These are phyloP conservation scores for Acrocephalus arundinaceus DNA, from an alignment of 2,113 vertebrate species.

Conservation along the genomic window DNA sequence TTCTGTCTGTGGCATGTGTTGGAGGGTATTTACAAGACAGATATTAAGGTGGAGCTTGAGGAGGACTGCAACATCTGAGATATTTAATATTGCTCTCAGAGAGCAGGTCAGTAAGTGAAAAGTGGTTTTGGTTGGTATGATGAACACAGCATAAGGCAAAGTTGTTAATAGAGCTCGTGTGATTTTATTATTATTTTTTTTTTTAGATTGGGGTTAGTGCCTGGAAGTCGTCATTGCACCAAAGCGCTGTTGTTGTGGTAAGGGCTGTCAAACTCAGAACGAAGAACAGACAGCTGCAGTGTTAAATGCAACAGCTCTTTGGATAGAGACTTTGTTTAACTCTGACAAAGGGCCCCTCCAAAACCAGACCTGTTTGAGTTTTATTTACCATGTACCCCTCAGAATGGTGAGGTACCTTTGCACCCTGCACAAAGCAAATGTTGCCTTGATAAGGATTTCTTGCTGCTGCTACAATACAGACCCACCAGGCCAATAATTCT, in stretches of 20 bases:
- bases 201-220: neutral
- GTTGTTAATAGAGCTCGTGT: neutral
- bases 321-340: neutral
- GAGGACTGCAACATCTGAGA: neutral
- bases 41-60: neutral
- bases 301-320: neutral
- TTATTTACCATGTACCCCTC: neutral
- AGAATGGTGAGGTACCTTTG: neutral
- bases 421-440: rapidly evolving
- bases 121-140: neutral
- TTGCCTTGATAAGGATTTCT: neutral
- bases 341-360: neutral
- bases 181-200: neutral
- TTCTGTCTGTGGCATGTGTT: neutral
- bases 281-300: neutral
- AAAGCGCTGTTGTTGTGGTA: neutral
- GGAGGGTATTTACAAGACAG: neutral
- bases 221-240: neutral
- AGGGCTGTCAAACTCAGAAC: neutral
- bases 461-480: neutral
- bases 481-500: neutral
- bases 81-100: neutral
- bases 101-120: neutral
- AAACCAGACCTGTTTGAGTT: neutral
- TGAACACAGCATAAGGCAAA: neutral